Evolutionary conservation across 2,113 vertebrate genomes (phyloP).

Genomic region (Accipiter virgatus): DNA sequence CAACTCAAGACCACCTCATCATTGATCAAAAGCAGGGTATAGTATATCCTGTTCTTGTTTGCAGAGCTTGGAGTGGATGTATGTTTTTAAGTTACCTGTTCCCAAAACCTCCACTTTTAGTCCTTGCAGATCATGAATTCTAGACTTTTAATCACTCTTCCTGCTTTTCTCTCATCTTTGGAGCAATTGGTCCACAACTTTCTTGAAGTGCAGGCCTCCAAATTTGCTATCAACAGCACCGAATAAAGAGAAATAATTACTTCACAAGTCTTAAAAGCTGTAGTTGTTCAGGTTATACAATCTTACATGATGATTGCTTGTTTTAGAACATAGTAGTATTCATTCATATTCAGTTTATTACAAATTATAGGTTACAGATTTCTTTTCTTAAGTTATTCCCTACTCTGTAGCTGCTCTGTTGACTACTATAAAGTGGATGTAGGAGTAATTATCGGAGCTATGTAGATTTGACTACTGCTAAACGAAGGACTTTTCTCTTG

Average conservation of each 20-base stretch:
- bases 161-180: neutral
- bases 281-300: neutral
- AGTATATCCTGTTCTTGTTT: neutral
- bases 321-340: neutral
- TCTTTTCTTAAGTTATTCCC: neutral
- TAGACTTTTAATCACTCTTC: neutral
- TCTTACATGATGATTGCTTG: neutral
- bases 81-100: neutral
- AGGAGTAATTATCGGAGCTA: neutral
- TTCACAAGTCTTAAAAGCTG: neutral
- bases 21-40: neutral
- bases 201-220: neutral
- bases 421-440: neutral
- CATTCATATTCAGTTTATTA: neutral
- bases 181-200: neutral
- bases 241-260: neutral
- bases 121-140: neutral
- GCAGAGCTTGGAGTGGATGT: neutral
- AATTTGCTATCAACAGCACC: neutral
- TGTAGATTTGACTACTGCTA: neutral
- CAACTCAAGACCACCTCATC: neutral
- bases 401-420: neutral
- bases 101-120: neutral
- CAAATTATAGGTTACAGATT: neutral
- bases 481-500: neutral